Evolutionary conservation across 2,888 invertebrate genomes (phyloP).

Genomic region (Drosophila anomalata): DNA sequence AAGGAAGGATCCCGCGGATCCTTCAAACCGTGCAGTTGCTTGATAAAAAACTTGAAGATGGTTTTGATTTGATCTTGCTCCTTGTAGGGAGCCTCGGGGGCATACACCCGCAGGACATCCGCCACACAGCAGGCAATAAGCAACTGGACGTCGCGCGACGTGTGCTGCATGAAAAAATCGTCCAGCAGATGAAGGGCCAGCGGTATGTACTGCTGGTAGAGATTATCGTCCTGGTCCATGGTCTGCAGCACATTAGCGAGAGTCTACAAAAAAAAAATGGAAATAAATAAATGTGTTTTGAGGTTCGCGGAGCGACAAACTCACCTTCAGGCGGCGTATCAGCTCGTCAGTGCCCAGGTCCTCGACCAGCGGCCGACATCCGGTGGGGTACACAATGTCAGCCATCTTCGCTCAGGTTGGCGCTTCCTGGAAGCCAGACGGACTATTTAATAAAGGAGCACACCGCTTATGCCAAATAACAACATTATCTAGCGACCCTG

Average conservation of each 20-base stretch:
- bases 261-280: conserved; percentile 85
- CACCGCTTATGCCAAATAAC: conserved; percentile 17
- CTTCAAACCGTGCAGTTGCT: conserved; percentile 95
- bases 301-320: not conserved
- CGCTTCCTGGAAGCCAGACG: conserved; percentile 20
- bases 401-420: conserved; percentile 86
- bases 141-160: conserved; percentile 95
- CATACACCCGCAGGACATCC: conserved; percentile 97
- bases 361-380: conserved; percentile 97
- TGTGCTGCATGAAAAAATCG: conserved; percentile 95
- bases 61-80: conserved; percentile 96
- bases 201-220: conserved; percentile 95
- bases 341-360: conserved; percentile 98
- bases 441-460: not conserved
- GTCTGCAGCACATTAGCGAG: conserved; percentile 97
- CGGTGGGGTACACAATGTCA: conserved; percentile 96
- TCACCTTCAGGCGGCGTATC: conserved; percentile 95
- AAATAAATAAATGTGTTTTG: not conserved
- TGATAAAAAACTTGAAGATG: conserved; percentile 97
- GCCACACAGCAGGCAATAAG: conserved; percentile 98
- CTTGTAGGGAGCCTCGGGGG: conserved; percentile 98
- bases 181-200: conserved; percentile 96
- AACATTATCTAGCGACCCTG: conserved; percentile 13
- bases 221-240: conserved; percentile 98
- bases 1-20: conserved; percentile 99